Evolutionary conservation across 2,888 invertebrate species (phyloP).

Genomic region (Myopa tessellatipennis): DNA sequence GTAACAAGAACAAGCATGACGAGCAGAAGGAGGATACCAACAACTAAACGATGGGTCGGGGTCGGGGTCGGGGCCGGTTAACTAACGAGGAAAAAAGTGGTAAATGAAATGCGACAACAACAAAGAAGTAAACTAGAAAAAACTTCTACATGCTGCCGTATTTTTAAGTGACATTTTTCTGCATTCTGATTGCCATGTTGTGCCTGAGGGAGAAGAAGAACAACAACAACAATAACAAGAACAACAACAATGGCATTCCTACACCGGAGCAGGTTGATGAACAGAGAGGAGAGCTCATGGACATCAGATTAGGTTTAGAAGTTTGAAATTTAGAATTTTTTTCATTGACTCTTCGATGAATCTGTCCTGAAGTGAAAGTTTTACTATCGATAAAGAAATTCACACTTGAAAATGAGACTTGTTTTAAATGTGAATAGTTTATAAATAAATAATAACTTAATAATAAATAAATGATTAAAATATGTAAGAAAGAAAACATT

Average conservation of each 20-base stretch:
- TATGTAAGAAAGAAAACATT: too few relatives aligned
- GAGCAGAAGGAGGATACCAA: slow-evolving; percentile 3
- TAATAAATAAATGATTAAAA: too few relatives aligned
- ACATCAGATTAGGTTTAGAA: too few relatives aligned
- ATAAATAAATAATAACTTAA: too few relatives aligned
- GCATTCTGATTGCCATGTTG: slow-evolving; percentile 17
- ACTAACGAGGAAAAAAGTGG: slow-evolving; percentile 2
- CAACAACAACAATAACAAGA: not conserved
- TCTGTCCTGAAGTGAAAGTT: too few relatives aligned
- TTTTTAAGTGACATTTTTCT: slow-evolving; percentile 7
- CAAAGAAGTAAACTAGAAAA: not conserved
- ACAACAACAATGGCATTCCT: not conserved
- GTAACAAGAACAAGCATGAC: slow-evolving; percentile 22
- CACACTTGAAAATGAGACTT: too few relatives aligned
- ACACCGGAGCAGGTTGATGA: not conserved
- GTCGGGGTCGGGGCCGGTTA: not conserved
- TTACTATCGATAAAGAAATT: too few relatives aligned
- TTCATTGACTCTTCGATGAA: too few relatives aligned
- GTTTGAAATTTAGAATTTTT: too few relatives aligned
- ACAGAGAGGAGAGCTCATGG: not conserved
- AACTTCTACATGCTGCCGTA: not conserved
- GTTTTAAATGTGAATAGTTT: too few relatives aligned
- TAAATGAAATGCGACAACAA: not conserved
- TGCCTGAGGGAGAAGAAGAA: not conserved
- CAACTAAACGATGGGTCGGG: not conserved